Evolutionary conservation across 2,797 vertebrate species (phyloP), one percentile per base, ranked within the genome.

Genomic region (Sarcophilus harrisii): DNA sequence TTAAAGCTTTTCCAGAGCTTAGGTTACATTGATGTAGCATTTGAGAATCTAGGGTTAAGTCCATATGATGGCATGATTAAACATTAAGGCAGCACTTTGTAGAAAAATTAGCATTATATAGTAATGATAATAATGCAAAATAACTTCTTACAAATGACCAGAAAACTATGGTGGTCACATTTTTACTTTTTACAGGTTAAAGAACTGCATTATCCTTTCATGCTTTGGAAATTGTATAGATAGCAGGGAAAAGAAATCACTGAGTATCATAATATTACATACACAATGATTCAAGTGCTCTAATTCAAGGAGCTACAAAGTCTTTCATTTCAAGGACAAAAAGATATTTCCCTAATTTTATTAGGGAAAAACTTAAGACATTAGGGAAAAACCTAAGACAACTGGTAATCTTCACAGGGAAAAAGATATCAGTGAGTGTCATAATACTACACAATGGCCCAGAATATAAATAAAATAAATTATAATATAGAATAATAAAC

Each of bases 381-480:
- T 60, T 94, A 10, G 94, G 59, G 95, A 90, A 91, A 62, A 94
- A 93, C 91, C 32, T 18, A 59, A 92, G 89, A 81, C 94, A 92
- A 10, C 92, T 94, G 90, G 73, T 57, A 49, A 14, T 16, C 96
- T 96, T 97, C 93, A 55, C 92, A 95, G 97, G 54, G 52, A 52
- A 52, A 55, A 55, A 55, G 9, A 55, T 55, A 55, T 55, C 54
- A 55, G 9, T 55, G 0, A 55, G 54, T 55, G 5, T 55, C 54
- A 55, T 55, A 96, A 94, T 95, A 89, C 93, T 94, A 58, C 5
- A 90, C 94, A 95, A 94, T 92, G 59, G 90, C 93, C 59, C 49
- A 18, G 90, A n/a, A 96, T 97, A 18, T 59, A 95, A 91, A 12
- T 58, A 93, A 96, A 96, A 93, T 97, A 97, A 96, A 97, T 97